Conservation (phyloP, 2,113 vertebrate species). For the Fukomys damarensis region DNA sequence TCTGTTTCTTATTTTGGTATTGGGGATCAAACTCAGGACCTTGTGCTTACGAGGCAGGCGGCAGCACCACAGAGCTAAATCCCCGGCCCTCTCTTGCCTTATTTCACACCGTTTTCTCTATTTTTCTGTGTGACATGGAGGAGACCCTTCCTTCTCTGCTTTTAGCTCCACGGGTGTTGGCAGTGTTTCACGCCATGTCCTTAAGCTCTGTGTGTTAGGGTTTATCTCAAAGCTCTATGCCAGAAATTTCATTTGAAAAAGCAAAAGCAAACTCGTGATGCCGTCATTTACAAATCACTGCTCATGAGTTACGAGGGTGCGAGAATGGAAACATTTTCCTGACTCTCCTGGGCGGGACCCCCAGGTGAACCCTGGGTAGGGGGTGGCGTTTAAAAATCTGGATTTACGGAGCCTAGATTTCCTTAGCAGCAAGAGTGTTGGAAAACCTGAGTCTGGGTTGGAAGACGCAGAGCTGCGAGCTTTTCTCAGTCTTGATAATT, state of each 20-base stretch:
- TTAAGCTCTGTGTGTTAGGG: neutral
- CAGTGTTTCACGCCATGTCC: neutral
- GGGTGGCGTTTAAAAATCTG: neutral
- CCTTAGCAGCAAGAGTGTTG: rapidly evolving
- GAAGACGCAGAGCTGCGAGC: rapidly evolving
- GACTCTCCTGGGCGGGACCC: too few relatives aligned
- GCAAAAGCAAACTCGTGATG: neutral
- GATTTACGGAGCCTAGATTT: neutral
- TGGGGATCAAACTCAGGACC: too few relatives aligned
- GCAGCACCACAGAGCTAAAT: too few relatives aligned
- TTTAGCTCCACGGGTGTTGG: neutral
- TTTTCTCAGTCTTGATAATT: rapidly evolving
- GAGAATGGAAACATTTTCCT: neutral
- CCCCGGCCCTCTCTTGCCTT: too few relatives aligned
- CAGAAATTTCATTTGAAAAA: neutral
- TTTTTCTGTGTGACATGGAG: neutral
- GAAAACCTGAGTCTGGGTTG: rapidly evolving
- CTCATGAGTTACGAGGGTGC: neutral
- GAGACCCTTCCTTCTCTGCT: neutral
- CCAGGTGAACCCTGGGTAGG: neutral
- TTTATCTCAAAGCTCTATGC: neutral
- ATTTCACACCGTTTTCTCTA: too few relatives aligned
- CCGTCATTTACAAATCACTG: neutral
- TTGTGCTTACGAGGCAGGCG: too few relatives aligned
- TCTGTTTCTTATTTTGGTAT: too few relatives aligned